Evolutionary conservation across 2,888 invertebrate genomes (phyloP), one percentile per base, ranked within the genome.

Genomic region (Torymus texanus): DNA sequence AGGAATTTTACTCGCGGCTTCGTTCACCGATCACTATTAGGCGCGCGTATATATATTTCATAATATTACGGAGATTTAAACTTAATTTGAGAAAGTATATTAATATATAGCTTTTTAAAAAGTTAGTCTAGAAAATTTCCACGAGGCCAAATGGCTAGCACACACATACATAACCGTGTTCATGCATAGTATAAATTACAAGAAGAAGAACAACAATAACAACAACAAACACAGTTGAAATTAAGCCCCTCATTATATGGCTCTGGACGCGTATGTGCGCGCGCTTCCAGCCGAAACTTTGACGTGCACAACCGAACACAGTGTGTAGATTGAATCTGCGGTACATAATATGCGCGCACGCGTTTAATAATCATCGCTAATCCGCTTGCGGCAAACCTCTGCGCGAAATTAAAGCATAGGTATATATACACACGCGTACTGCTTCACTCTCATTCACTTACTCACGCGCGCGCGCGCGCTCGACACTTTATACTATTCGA

Each of bases 181-280:
- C 29, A 8, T n/a, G 29, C 50, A 41, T n/a, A 59, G 12, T 63
- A 12, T 29, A 50, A 76, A 70, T 68, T 70, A 68, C 62, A 62
- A 62, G 62, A 29, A 5, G 2, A 29, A 29, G 2, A 29, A 29
- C 29, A 29, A 29, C 29, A 29, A 29, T 0, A 41, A 41, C 8
- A 41, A 41, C 41, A 41, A 41, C 21, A 8, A 41, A 41, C 41
- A 68, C 68, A 11, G 51, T 41, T 65, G 50, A 70, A 71, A 71
- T 77, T 65, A 65, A 71, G 63, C 71, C 21, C 56, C 63, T 77
- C 71, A 53, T 77, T 71, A 56, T 55, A 62, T 14, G 61, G 67
- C 24, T 16, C 24, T 24, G 51, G 13, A 56, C 8, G 50, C 11
- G 8, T 41, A 2, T 21, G 21, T 2, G 21, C 21, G 21, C 21